phyloP scores from a whole-genome alignment of 2,888 invertebrate species.

The Calameuta pallipes region DNA sequence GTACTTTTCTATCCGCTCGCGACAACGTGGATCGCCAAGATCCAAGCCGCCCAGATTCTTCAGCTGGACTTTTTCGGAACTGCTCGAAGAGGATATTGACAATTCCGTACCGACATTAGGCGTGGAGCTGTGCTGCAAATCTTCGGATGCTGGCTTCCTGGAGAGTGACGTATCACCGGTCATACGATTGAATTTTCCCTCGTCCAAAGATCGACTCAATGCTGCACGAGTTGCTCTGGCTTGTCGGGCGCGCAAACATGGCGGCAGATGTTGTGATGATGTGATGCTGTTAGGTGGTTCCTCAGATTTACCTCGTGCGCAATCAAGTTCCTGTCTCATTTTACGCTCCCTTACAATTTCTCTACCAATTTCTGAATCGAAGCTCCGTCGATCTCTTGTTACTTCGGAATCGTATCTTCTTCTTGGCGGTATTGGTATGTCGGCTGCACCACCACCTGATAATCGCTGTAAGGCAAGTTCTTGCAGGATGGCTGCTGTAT shows the following conservation, averaged over 20 bases:
- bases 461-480: slow-evolving; percentile 60
- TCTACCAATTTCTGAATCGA: slow-evolving; percentile 68
- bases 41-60: slow-evolving; percentile 60
- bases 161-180: slow-evolving; percentile 56
- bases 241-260: slow-evolving; percentile 71
- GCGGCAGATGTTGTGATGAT: slow-evolving; percentile 65
- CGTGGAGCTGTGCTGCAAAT: slow-evolving; percentile 58
- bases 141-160: slow-evolving; percentile 63
- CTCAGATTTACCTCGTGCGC: slow-evolving; percentile 54
- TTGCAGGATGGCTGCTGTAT: slow-evolving; percentile 60
- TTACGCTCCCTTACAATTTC: slow-evolving; percentile 66
- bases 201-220: slow-evolving; percentile 59
- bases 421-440: slow-evolving; percentile 40
- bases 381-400: slow-evolving; percentile 59
- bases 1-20: slow-evolving; percentile 89
- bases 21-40: slow-evolving; percentile 62
- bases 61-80: slow-evolving; percentile 45
- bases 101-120: slow-evolving; percentile 56
- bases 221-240: slow-evolving; percentile 58
- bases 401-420: slow-evolving; percentile 51
- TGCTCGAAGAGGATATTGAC: slow-evolving; percentile 34
- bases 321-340: slow-evolving; percentile 64
- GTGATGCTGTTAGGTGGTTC: slow-evolving; percentile 41
- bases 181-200: slow-evolving; percentile 63
- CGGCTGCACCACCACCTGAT: slow-evolving; percentile 55